Evolutionary conservation across 2,113 vertebrate species (phyloP).

Genomic region (Rhinolophus ferrumequinum): DNA sequence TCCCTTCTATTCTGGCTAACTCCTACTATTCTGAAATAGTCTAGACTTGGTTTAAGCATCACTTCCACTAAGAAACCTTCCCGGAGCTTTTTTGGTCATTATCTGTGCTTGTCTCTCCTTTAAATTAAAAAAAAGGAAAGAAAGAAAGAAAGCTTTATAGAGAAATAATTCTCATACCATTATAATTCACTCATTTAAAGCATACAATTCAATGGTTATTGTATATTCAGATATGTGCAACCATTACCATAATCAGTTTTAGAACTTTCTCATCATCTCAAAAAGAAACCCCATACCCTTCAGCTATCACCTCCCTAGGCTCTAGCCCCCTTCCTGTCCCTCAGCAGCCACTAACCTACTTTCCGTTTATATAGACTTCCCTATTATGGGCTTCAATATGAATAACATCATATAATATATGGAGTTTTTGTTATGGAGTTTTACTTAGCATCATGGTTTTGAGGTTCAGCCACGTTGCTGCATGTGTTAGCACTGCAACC

Average conservation of each 20-base stretch:
- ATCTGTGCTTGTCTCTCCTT: background rate
- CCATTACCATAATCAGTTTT: background rate
- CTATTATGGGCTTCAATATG: background rate
- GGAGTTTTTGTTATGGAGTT: slow-evolving; percentile 22
- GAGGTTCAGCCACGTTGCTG: background rate
- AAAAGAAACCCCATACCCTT: background rate
- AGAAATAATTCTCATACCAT: background rate
- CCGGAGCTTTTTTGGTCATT: background rate
- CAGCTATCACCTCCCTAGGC: background rate
- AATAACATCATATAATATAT: background rate
- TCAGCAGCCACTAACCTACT: background rate
- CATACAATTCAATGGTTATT: background rate
- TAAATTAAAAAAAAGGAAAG: background rate
- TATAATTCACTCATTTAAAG: background rate
- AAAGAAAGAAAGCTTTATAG: background rate
- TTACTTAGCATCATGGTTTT: background rate
- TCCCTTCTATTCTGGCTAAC: background rate
- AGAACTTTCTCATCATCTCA: background rate
- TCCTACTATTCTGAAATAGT: background rate
- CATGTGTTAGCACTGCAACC: background rate
- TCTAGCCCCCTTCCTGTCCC: background rate
- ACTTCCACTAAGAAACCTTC: background rate
- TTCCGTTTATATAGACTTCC: background rate
- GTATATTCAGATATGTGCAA: background rate
- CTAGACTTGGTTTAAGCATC: background rate